Evolutionary conservation across 2,113 vertebrate genomes (phyloP).

Genomic region (Syngnathoides biaculeatus): DNA sequence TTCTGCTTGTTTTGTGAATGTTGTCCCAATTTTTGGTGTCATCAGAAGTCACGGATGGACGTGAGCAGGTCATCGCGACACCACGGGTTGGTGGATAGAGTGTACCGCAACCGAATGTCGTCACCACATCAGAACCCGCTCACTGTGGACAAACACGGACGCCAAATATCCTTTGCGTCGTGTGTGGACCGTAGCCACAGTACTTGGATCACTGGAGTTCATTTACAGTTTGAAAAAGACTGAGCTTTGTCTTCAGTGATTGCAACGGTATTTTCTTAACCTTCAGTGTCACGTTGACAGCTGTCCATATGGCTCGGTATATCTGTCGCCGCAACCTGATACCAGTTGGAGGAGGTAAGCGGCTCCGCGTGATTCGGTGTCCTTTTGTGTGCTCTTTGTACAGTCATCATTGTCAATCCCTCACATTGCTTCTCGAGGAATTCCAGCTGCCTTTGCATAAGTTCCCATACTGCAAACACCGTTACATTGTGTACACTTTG

Average conservation of each 20-base stretch:
- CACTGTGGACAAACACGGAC: constrained; percentile 87
- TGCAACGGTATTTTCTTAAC: constrained; percentile 57
- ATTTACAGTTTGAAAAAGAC: background rate
- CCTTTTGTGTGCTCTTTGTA: background rate
- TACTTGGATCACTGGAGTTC: too few species aligned
- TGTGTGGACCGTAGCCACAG: too few species aligned
- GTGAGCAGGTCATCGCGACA: constrained; percentile 85
- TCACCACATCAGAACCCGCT: constrained; percentile 84
- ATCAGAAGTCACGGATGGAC: constrained; percentile 82
- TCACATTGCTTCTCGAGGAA: background rate
- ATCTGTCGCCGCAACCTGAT: constrained; percentile 91
- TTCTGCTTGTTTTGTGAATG: background rate
- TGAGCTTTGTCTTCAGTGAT: background rate
- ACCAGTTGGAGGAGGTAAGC: constrained; percentile 95
- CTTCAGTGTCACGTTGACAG: constrained; percentile 77
- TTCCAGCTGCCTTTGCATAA: background rate
- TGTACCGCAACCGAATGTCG: constrained; percentile 85
- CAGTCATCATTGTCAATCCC: background rate
- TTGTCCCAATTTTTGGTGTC: constrained; percentile 58
- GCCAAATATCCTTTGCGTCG: constrained; percentile 88
- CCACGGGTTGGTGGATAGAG: constrained; percentile 89
- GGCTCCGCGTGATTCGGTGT: constrained; percentile 2
- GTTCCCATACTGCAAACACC: background rate
- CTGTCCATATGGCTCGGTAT: constrained; percentile 92
- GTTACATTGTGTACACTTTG: background rate